Evolutionary conservation across 1,140 invertebrate species (phyloP).

Genomic region (Conus ventricosus): DNA sequence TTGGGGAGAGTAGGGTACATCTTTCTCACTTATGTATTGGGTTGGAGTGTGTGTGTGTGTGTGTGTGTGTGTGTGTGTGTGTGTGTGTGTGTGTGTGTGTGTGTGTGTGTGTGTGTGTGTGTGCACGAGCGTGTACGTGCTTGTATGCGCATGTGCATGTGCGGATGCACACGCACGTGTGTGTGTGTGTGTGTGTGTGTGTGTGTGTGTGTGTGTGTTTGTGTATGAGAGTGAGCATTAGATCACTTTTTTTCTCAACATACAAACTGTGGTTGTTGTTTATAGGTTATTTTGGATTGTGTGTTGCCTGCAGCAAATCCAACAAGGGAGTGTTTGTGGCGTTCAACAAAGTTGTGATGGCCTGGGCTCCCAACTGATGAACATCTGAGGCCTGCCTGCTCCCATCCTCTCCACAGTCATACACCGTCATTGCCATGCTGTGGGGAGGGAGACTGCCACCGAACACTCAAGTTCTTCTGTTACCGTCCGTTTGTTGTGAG

Average conservation of each 20-base stretch:
- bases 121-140: background rate
- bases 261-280: too few species aligned
- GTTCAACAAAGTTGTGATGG: conserved; percentile 75
- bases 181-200: background rate
- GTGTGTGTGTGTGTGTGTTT: background rate
- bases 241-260: too few species aligned
- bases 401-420: too few species aligned
- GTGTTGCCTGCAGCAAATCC: conserved; percentile 59
- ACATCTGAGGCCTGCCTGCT: background rate
- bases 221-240: background rate
- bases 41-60: too few species aligned
- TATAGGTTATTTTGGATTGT: too few species aligned
- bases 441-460: too few species aligned
- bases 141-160: background rate
- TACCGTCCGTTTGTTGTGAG: too few species aligned
- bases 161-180: background rate
- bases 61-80: background rate
- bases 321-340: conserved; percentile 75
- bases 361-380: conserved; percentile 58
- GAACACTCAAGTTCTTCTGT: too few species aligned
- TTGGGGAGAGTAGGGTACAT: too few species aligned
- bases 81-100: background rate
- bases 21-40: too few species aligned
- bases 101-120: background rate
- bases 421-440: too few species aligned